Evolutionary conservation across 2,113 vertebrate genomes (phyloP), one percentile per base, ranked within the genome.

Genomic region (Dromiciops gliroides): DNA sequence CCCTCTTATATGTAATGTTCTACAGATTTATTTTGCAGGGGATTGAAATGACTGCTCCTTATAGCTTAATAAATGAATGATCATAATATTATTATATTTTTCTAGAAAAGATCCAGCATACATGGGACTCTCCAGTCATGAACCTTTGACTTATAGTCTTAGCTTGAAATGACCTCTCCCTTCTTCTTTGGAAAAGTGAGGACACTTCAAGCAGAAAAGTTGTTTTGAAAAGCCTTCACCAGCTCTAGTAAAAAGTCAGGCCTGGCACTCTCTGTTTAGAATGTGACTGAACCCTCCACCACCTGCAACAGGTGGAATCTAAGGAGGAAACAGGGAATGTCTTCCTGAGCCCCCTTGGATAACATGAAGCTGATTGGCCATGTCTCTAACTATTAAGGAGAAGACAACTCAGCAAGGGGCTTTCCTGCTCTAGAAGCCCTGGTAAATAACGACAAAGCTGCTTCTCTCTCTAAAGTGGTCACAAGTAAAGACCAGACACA

Each of bases 291-390:
- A n/a, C 89, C n/a, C 6, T 91, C 56, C 31, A 91, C 50, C 90
- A 26, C 83, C 94, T 94, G 94, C 56, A 91, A 93, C 50, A 95
- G 67, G 89, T 75, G 37, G 49, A 94, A 93, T 56, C 95, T 95
- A 95, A 94, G 92, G 48, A 97, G 89, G 53, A 37, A 24, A 97
- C 95, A 92, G 90, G 7, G 89, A 95, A 31, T 28, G 44, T 60
- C 67, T 91, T 91, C 93, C n/a, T 96, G 50, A 95, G 83, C 94
- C 94, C 94, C 49, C 49, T 91, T 8, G 31, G 60, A n/a, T n/a
- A 75, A 75, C 37, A n/a, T n/a, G 60, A 75, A 75, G 12, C 37
- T n/a, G 31, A 4, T 37, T 75, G 56, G 14, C 7, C 8, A 14
- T 16, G 5, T 37, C 60, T 75, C 37, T 19, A 75, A 60, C 31